Conservation (phyloP, 2,888 invertebrate species). For the Lasioglossum zephyrum region DNA sequence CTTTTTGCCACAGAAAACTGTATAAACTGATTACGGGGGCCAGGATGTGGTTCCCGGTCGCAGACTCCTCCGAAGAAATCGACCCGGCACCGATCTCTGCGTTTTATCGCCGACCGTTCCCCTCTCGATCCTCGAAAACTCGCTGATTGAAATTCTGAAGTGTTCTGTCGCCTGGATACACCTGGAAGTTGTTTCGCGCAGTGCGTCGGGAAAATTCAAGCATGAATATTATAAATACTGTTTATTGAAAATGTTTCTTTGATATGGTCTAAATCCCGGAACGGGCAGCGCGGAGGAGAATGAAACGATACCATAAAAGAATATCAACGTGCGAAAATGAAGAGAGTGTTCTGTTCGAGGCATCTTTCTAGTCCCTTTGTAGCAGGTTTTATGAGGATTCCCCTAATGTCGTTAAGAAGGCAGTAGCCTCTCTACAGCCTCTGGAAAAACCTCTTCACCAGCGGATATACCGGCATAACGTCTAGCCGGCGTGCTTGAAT, state of each 20-base stretch:
- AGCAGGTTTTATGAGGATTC: slow-evolving; percentile 47
- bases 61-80: not conserved
- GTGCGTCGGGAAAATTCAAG: too few species aligned
- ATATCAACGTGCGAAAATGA: slow-evolving; percentile 12
- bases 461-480: slow-evolving; percentile 10
- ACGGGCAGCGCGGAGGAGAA: not conserved
- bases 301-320: not conserved
- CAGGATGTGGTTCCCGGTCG: not conserved
- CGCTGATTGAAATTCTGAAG: slow-evolving; percentile 47
- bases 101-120: slow-evolving; percentile 27
- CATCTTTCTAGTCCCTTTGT: slow-evolving; percentile 31
- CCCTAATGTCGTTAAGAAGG: slow-evolving; percentile 43
- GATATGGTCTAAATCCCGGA: not conserved
- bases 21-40: slow-evolving; percentile 36
- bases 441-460: slow-evolving; percentile 25
- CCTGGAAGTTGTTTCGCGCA: not conserved
- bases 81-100: not conserved
- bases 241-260: not conserved
- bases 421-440: slow-evolving; percentile 17
- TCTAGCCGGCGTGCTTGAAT: slow-evolving; percentile 16
- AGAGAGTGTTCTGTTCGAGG: slow-evolving; percentile 8
- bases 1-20: not conserved
- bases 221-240: too few species aligned
- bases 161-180: slow-evolving; percentile 10
- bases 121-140: slow-evolving; percentile 16